Base-by-base conservation (phyloP, 1,140 invertebrate genomes). In the Plodia interpunctella region DNA sequence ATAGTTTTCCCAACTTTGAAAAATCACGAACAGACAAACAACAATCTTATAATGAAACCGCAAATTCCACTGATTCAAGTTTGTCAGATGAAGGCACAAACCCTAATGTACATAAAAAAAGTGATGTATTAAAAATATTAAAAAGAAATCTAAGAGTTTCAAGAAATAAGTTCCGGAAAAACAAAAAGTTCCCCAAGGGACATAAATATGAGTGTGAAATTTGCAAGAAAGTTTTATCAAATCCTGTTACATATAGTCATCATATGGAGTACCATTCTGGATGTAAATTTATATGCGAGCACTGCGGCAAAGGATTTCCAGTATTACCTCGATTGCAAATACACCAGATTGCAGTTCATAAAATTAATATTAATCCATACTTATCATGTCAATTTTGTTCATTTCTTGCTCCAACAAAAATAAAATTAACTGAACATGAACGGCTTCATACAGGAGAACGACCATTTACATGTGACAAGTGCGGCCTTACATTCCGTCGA, bases 181-280 rank as follows among this genome's bases (percentile, higher is more conserved):
- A 21, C 18, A 21, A 0, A 30, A 50, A 44, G 60, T 59, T 9
- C 55, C 32, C 54, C 28, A 65, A 10, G 38, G 6, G 5, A 17
- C 0, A 44, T 17, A 44, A 44, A 15, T 44, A 44, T 17, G 55
- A 57, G 10, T 88, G 85, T 66, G 67, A 72, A 15, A 55, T 81
- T 17, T 88, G 85, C 60, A 54, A 74, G 6, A 83, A 78, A 68
- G 60, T 73, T 1, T 64, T 87, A 52, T 74, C 79, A 2, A 85
- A 83, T 52, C 69, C 60, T n/a, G 9, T 60, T 20, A 82, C 80
- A 38, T 88, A 80, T 32, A 60, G 71, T n/a, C 65, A 75, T 56
- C 85, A 88, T 38, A 83, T 88, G 83, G 79, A 85, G 66, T 64
- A 78, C 10, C 85, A 88, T 35, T 81, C 65, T 53, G 76, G 75